Evolutionary conservation across 2,888 invertebrate genomes (phyloP).

Genomic region (Chrysotoxum bicinctum): DNA sequence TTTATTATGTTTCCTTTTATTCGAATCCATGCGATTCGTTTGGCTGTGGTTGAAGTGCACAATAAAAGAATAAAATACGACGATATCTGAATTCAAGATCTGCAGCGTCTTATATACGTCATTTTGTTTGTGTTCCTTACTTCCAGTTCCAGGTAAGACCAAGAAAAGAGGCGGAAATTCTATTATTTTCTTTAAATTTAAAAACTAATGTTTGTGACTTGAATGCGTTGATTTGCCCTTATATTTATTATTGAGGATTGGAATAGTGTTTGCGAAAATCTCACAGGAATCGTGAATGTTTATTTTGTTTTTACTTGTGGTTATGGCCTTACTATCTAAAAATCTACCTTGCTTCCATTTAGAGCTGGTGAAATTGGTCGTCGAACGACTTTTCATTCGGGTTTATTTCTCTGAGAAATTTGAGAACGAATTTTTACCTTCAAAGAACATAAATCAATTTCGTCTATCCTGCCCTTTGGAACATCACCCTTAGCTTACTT

Average conservation of each 20-base stretch:
- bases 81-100: background rate
- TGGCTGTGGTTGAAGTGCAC: background rate
- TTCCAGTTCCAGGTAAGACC: background rate
- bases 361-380: too few species aligned
- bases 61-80: constrained; percentile 2
- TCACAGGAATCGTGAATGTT: too few species aligned
- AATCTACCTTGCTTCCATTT: too few species aligned
- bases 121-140: background rate
- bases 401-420: too few species aligned
- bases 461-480: too few species aligned
- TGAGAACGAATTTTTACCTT: too few species aligned
- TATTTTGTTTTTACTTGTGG: too few species aligned
- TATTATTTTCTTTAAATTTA: background rate
- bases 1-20: background rate
- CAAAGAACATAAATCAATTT: too few species aligned
- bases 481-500: too few species aligned
- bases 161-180: background rate
- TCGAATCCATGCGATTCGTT: background rate
- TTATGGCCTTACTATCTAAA: too few species aligned
- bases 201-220: background rate
- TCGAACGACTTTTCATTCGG: too few species aligned
- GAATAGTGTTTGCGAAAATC: too few species aligned
- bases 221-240: background rate
- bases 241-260: background rate
- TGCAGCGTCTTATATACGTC: background rate